Conservation (phyloP, 2,113 vertebrate species). For the Noctilio leporinus region DNA sequence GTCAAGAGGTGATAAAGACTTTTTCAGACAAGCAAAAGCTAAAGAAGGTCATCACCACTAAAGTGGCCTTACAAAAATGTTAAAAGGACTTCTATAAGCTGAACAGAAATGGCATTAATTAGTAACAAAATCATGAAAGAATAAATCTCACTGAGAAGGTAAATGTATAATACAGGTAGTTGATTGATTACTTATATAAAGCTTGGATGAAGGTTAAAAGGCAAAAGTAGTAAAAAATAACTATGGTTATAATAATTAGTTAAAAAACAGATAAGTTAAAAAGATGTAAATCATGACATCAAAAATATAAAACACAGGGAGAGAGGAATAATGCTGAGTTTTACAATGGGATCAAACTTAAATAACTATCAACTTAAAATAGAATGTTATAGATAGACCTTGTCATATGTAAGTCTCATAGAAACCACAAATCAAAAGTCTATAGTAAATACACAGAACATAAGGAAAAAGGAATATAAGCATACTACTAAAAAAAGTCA, state of each 20-base stretch:
- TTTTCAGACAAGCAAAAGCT: background rate
- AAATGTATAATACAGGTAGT: background rate
- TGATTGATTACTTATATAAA: background rate
- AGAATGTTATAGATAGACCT: background rate
- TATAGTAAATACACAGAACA: background rate
- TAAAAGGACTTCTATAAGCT: background rate
- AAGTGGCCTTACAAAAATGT: background rate
- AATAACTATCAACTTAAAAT: background rate
- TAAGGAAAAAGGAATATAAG: background rate
- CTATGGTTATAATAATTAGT: background rate
- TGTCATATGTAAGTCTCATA: background rate
- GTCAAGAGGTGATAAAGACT: background rate
- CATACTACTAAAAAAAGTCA: background rate
- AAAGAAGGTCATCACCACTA: background rate
- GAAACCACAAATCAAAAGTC: background rate
- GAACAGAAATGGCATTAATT: background rate
- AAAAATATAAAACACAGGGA: background rate
- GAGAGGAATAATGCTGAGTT: background rate
- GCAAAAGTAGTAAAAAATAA: background rate
- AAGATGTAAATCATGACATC: background rate
- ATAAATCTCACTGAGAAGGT: background rate
- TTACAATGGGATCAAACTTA: background rate
- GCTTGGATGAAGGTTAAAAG: background rate
- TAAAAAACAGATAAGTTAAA: background rate
- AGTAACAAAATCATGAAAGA: background rate